phyloP scores from a whole-genome alignment of 2,888 invertebrate species.

The Scelioninae gen. 2 region DNA sequence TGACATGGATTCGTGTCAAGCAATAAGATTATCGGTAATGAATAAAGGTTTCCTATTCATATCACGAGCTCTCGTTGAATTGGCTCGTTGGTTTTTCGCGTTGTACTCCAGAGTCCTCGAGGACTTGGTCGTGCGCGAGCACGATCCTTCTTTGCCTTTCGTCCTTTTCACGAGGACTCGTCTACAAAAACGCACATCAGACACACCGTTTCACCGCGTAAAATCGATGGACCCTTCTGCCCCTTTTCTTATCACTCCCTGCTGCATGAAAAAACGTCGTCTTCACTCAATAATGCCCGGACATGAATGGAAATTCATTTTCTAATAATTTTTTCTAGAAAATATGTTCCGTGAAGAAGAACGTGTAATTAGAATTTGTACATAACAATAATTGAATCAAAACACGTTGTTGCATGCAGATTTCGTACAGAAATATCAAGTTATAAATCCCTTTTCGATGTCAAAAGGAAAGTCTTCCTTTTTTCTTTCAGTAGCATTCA shows the following conservation, averaged over 20 bases:
- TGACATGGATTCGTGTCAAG: slow-evolving; percentile 27
- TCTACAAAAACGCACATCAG: slow-evolving; percentile 46
- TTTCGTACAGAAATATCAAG: no score
- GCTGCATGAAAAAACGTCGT: slow-evolving; percentile 16
- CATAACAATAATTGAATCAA: neutral
- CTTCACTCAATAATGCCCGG: slow-evolving; percentile 1
- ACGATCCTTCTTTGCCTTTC: slow-evolving; percentile 39
- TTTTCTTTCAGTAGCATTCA: no score
- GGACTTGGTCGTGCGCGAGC: slow-evolving; percentile 27
- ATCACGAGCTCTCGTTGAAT: slow-evolving; percentile 49
- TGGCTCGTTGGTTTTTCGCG: slow-evolving; percentile 53
- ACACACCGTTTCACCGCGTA: slow-evolving; percentile 38
- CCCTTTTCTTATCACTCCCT: slow-evolving; percentile 30
- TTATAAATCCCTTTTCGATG: no score
- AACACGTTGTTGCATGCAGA: no score
- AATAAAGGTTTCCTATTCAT: slow-evolving; percentile 53
- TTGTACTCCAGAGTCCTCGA: slow-evolving; percentile 39
- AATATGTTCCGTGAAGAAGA: neutral
- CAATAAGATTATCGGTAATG: slow-evolving; percentile 51
- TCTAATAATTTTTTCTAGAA: slow-evolving; percentile 5
- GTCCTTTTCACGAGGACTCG: slow-evolving; percentile 46
- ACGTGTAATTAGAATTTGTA: neutral
- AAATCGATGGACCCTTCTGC: slow-evolving; percentile 46
- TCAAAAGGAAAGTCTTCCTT: no score
- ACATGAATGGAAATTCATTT: slow-evolving; percentile 19